Base-by-base conservation (phyloP, 2,888 invertebrate species). In the Lamellibrachia satsuma region DNA sequence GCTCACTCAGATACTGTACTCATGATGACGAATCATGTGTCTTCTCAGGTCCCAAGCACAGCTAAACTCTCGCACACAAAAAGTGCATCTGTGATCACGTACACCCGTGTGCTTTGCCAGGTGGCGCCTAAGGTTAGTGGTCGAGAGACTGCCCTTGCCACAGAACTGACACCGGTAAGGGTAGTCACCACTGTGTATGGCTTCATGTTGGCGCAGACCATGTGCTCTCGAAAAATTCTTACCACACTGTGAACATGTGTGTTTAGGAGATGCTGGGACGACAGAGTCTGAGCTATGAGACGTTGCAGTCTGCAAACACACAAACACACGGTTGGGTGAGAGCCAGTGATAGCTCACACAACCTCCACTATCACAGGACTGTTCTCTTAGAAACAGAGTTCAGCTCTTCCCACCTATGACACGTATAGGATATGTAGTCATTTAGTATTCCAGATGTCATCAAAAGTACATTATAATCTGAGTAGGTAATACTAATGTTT, bases 201-300 rank as follows among this genome's bases (percentile, higher is more conserved):
- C 75, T n/a, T 75, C 6, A n/a, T 75, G 75, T 75, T 75, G 75
- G 22, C 22, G 75, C 75, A 75, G 75, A 6, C 75, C 75, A 22
- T 75, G 75, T 75, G 75, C 75, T 22, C 75, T 22, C 6, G 75
- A 75, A 75, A 75, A 75, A n/a, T 22, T 75, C 75, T 6, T 75
- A 75, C 75, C 75, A 75, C 75, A 75, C 75, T 22, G 75, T 15
- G 75, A 75, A 75, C 75, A 75, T n/a, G 75, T 75, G 75, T 75
- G 22, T 75, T 75, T 75, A 75, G 1, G 75, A 2, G 22, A 6
- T 22, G 75, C 75, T 6, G 15, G 75, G 75, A 75, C 75, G 22
- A 75, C 75, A 75, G 75, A 75, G 75, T 22, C 75, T 22, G 15
- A 75, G 75, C 22, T 22, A 75, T n/a, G 22, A n/a, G 75, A 75